These are phyloP conservation scores for Gasterosteus nipponicus DNA, from an alignment of 2,113 vertebrate species.

Conservation along the genomic window DNA sequence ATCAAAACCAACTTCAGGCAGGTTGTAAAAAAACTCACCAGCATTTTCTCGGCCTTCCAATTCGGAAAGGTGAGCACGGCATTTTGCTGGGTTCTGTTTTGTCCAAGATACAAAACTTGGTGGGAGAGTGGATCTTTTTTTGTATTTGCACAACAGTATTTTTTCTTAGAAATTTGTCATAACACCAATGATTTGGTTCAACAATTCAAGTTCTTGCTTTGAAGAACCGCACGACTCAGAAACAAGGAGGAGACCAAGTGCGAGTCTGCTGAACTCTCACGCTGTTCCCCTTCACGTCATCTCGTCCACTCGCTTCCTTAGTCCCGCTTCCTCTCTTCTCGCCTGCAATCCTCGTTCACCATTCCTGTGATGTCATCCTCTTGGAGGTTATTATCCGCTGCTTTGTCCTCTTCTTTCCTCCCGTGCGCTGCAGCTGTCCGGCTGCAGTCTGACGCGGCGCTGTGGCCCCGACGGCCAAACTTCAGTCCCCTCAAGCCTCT, in stretches of 20 bases:
- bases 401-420: constrained; percentile 32
- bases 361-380: constrained; percentile 30
- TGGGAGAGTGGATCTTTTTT: constrained; percentile 16
- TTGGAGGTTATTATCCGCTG: constrained; percentile 30
- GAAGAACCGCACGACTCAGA: constrained; percentile 12
- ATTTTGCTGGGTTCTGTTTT: constrained; percentile 49
- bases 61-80: constrained; percentile 69
- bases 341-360: constrained; percentile 27
- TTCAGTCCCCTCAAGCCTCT: constrained; percentile 37
- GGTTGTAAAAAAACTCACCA: constrained; percentile 65
- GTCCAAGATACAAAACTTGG: constrained; percentile 2
- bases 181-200: constrained; percentile 1
- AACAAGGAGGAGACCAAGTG: constrained; percentile 4
- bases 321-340: constrained; percentile 34
- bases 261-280: constrained; percentile 26
- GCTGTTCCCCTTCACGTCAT: constrained; percentile 21
- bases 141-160: background rate
- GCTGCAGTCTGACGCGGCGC: constrained; percentile 35
- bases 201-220: constrained; percentile 21
- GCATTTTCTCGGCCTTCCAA: constrained; percentile 63
- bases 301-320: constrained; percentile 35
- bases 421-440: constrained; percentile 19
- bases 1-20: constrained; percentile 14
- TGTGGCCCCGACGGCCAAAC: constrained; percentile 23
- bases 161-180: constrained; percentile 10